A percentile compares a stretch with the other conserved stretches of the same genome.
These are phyloP conservation scores for Corythornis madagascariensis DNA, from an alignment of 2,113 vertebrate genomes.

Conservation along the genomic window DNA sequence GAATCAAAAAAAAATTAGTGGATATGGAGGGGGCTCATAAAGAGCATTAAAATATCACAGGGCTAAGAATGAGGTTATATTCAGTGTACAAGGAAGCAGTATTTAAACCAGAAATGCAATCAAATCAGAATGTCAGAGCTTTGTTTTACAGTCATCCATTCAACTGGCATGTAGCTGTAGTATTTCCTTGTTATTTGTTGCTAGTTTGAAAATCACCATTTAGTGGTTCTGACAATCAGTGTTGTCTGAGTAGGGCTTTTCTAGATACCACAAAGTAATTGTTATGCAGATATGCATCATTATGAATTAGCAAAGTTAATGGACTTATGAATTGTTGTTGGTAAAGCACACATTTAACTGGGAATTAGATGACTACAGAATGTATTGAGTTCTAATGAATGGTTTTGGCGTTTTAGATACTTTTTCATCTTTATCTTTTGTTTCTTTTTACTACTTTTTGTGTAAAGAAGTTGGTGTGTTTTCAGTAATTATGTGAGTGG, in stretches of 20 bases:
- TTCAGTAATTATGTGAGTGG: neutral
- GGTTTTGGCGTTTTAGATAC: neutral
- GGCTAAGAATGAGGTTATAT: neutral
- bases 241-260: neutral
- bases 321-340: neutral
- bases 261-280: neutral
- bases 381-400: neutral
- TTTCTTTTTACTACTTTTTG: neutral
- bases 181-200: neutral
- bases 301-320: neutral
- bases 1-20: neutral
- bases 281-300: rapidly evolving
- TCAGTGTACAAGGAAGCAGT: neutral
- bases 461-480: neutral
- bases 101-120: neutral
- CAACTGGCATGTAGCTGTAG: neutral
- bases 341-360: neutral
- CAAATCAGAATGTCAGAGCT: neutral
- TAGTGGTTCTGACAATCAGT: neutral
- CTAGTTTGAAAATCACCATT: neutral
- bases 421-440: neutral
- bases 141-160: neutral
- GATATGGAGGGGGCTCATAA: neutral
- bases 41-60: neutral
- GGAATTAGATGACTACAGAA: neutral